A percentile compares a stretch with the other conserved stretches of the same genome.
Evolutionary conservation across 2,113 vertebrate genomes (phyloP).

Genomic region (Orthonyx spaldingii): DNA sequence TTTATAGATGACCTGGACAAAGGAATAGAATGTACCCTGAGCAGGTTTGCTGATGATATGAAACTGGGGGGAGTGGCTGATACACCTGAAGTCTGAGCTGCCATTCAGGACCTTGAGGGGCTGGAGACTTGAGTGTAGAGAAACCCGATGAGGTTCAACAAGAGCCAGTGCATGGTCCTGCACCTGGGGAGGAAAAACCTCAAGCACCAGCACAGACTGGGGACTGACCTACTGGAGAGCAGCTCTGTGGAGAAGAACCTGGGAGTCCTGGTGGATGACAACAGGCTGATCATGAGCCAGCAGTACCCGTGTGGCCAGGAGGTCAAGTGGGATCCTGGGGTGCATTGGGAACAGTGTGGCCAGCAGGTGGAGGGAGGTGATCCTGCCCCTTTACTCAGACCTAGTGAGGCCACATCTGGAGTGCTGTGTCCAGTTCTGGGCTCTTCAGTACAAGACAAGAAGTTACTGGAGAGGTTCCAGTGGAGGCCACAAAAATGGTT

Average conservation of each 20-base stretch:
- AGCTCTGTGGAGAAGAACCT: not conserved
- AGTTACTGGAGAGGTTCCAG: not conserved
- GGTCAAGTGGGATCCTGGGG: not conserved
- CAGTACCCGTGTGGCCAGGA: not conserved
- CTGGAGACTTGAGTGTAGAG: not conserved
- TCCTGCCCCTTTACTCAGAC: not conserved
- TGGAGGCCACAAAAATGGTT: not conserved
- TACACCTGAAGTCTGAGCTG: not conserved
- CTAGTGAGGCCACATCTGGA: not conserved
- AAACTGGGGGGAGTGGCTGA: not conserved
- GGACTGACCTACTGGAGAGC: not conserved
- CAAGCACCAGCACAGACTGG: not conserved
- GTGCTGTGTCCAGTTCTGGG: not conserved
- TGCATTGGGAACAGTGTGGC: not conserved
- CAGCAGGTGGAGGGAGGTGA: not conserved
- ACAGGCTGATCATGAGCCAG: not conserved
- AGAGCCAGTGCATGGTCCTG: too few relatives aligned
- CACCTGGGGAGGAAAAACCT: not conserved
- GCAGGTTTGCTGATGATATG: accelerated
- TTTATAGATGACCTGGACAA: not conserved
- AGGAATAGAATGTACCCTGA: not conserved
- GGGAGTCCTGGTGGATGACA: not conserved
- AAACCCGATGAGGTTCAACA: accelerated
- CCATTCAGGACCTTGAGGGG: not conserved
- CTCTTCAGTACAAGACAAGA: not conserved